Conservation (phyloP, 2,888 invertebrate species). For the Amblyjoppa fuscipennis region DNA sequence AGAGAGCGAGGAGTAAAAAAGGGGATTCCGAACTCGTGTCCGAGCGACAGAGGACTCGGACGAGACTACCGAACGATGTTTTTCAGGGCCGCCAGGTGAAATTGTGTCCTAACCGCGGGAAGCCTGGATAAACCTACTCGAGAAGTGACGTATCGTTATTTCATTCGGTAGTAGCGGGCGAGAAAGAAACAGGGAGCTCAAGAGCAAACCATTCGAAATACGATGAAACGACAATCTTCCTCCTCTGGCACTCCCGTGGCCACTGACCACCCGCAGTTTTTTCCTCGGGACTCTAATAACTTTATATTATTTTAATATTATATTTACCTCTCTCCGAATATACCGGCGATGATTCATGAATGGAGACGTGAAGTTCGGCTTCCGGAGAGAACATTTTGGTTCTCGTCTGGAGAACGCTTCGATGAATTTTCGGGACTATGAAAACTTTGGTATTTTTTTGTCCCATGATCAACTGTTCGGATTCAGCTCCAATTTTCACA, state of each 20-base stretch:
- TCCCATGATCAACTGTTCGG: too few relatives aligned
- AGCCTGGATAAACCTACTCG: conserved; percentile 62
- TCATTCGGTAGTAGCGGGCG: conserved; percentile 73
- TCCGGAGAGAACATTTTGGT: too few relatives aligned
- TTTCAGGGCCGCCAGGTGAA: neutral
- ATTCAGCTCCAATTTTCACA: too few relatives aligned
- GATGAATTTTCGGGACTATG: too few relatives aligned
- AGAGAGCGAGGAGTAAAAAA: conserved; percentile 1
- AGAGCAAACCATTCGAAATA: conserved; percentile 12
- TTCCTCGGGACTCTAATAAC: conserved; percentile 7
- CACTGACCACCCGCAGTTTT: conserved; percentile 21
- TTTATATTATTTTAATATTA: conserved; percentile 23
- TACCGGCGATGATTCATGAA: neutral
- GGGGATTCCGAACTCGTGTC: conserved; percentile 51
- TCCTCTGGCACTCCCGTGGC: conserved; percentile 26
- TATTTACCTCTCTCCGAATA: neutral
- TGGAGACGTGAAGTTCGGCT: neutral
- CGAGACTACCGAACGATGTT: conserved; percentile 8
- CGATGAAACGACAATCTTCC: conserved; percentile 27
- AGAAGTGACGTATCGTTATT: conserved; percentile 76
- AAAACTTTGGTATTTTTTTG: too few relatives aligned
- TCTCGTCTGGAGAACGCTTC: too few relatives aligned
- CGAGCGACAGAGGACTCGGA: conserved; percentile 41
- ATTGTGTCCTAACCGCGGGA: conserved; percentile 73
- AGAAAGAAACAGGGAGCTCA: neutral